A percentile compares a stretch with the other conserved stretches of the same genome.
phyloP scores from a whole-genome alignment of 2,113 vertebrate species.

The Hiodon alosoides region DNA sequence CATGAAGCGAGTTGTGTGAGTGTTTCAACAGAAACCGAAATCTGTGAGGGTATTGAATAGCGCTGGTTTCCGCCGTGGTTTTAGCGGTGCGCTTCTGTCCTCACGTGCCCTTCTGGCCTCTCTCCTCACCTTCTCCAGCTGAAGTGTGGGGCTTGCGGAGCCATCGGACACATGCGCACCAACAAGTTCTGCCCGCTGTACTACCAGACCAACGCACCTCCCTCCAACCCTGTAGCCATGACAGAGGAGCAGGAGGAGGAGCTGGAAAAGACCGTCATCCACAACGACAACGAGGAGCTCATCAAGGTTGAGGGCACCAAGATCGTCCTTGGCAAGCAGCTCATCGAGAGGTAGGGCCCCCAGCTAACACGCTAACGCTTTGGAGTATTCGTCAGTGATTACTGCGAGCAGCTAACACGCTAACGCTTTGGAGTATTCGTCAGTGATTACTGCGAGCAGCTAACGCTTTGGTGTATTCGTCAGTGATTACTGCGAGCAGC shows the following conservation, averaged over 20 bases:
- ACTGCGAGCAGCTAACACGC: no score
- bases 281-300: slow-evolving; percentile 95
- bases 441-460: no score
- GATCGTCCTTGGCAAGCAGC: slow-evolving; percentile 94
- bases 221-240: slow-evolving; percentile 97
- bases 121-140: slow-evolving; percentile 59
- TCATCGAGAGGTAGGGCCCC: slow-evolving; percentile 86
- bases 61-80: not conserved
- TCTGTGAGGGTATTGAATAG: no score
- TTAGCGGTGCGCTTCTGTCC: not conserved
- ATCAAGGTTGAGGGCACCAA: slow-evolving; percentile 99
- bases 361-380: not conserved
- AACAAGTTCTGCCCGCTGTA: slow-evolving; percentile 98
- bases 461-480: no score
- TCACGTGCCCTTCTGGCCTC: not conserved
- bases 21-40: no score
- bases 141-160: slow-evolving; percentile 95
- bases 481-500: no score
- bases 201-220: slow-evolving; percentile 96
- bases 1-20: no score
- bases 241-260: slow-evolving; percentile 98
- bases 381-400: no score
- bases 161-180: slow-evolving; percentile 97
- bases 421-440: no score
- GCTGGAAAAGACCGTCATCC: slow-evolving; percentile 95